Percentiles rank a stretch among this genome's conserved stretches.
Evolutionary conservation across 2,113 vertebrate genomes (phyloP).

Genomic region (Pongo abelii): DNA sequence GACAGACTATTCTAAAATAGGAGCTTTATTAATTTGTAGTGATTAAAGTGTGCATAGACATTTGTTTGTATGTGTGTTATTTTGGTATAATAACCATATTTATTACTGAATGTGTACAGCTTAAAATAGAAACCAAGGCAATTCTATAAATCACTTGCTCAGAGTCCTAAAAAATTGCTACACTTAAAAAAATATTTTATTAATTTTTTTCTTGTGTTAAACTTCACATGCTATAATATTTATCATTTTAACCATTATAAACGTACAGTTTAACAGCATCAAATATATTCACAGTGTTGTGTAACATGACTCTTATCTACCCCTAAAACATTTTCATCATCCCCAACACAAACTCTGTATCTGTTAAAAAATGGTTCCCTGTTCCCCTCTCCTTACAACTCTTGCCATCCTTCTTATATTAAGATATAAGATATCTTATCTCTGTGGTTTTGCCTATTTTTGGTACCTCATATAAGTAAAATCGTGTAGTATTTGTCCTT

Average conservation of each 20-base stretch:
- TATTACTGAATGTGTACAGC: background rate
- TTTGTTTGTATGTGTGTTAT: background rate
- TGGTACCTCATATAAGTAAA: background rate
- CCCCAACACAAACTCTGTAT: background rate
- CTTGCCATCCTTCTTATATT: background rate
- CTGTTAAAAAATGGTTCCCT: background rate
- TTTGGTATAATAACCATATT: background rate
- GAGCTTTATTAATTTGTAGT: background rate
- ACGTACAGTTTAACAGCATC: background rate
- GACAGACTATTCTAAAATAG: background rate
- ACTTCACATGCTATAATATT: background rate
- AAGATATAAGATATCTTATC: too few species aligned
- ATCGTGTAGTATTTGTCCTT: background rate
- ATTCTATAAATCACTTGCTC: background rate
- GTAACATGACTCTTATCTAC: background rate
- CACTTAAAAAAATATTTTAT: background rate
- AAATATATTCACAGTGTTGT: background rate
- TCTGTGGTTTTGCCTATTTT: background rate
- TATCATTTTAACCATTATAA: background rate
- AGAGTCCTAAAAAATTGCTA: background rate
- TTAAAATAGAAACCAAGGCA: background rate
- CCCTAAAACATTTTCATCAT: background rate
- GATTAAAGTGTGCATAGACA: background rate
- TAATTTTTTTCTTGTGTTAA: background rate
- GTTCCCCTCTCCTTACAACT: fast-evolving